Conservation (phyloP, 2,797 vertebrate species). For the Lophius americanus region DNA sequence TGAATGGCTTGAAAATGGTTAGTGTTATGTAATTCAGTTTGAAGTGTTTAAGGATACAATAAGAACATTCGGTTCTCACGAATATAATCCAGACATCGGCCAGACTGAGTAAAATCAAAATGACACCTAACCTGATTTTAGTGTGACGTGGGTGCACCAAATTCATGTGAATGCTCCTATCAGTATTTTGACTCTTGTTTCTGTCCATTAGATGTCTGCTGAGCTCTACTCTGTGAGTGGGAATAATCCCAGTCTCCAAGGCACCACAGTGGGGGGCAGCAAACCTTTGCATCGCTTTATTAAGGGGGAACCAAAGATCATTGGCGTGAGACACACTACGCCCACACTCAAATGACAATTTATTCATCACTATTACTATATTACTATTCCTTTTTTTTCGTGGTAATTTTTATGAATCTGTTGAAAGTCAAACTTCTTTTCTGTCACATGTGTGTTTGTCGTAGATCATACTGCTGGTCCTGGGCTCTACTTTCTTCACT, state of each 20-base stretch:
- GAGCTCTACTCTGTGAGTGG: constrained; percentile 30
- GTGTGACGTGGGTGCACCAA: not conserved
- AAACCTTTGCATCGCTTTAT: constrained; percentile 82
- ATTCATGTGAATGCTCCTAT: not conserved
- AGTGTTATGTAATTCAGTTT: no score
- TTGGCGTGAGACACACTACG: constrained; percentile 68
- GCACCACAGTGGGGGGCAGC: constrained; percentile 51
- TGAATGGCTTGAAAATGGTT: no score
- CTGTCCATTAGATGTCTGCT: constrained; percentile 55
- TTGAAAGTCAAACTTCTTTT: not conserved
- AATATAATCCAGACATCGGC: no score
- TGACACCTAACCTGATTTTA: not conserved
- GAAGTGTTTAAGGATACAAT: no score
- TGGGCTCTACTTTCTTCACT: constrained; percentile 59
- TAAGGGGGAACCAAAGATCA: constrained; percentile 71
- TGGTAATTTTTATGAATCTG: no score
- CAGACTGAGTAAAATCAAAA: no score
- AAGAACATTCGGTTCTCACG: no score
- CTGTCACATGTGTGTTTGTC: constrained; percentile 15
- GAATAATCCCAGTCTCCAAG: constrained; percentile 29
- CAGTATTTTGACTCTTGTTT: constrained; percentile 6
- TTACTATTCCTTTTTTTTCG: no score
- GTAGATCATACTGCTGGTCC: constrained; percentile 66
- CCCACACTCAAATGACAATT: constrained; percentile 4
- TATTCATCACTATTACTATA: not conserved